These are phyloP conservation scores for Volucella zonaria DNA, from an alignment of 2,888 invertebrate genomes.

Conservation along the genomic window DNA sequence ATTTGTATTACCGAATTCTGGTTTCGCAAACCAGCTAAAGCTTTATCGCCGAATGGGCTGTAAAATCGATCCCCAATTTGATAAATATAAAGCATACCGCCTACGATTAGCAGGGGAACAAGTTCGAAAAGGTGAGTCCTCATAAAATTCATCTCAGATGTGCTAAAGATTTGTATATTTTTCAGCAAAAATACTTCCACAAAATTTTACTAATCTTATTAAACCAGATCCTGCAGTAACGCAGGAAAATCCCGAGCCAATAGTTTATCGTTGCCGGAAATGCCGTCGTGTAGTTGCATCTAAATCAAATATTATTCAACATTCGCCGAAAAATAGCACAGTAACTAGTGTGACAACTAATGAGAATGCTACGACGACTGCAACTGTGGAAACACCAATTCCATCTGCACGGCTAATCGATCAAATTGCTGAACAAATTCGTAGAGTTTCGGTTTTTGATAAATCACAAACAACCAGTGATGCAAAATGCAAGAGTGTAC, in stretches of 20 bases:
- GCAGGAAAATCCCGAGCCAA: constrained; percentile 90
- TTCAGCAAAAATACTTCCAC: constrained; percentile 91
- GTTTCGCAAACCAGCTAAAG: constrained; percentile 90
- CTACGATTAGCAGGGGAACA: constrained; percentile 91
- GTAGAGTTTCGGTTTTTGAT: constrained; percentile 77
- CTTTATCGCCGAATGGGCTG: constrained; percentile 91
- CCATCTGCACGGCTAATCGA: constrained; percentile 77
- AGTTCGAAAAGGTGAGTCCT: constrained; percentile 87
- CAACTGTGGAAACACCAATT: constrained; percentile 43
- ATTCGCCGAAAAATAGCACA: constrained; percentile 81
- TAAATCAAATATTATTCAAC: constrained; percentile 90
- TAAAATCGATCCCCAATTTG: constrained; percentile 87
- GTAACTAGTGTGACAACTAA: constrained; percentile 10
- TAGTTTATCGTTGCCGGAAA: constrained; percentile 92
- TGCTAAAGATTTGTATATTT: not conserved
- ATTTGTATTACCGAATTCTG: constrained; percentile 90
- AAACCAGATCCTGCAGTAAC: constrained; percentile 91
- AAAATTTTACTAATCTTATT: constrained; percentile 89
- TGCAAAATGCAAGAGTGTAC: constrained; percentile 87
- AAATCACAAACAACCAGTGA: constrained; percentile 62
- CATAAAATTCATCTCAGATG: not conserved
- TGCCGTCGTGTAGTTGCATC: constrained; percentile 92
- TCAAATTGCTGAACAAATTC: constrained; percentile 79
- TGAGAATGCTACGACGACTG: constrained; percentile 17
- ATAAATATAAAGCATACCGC: constrained; percentile 89